Base-by-base conservation (phyloP, 2,888 invertebrate genomes). In the Limnephilus lunatus region DNA sequence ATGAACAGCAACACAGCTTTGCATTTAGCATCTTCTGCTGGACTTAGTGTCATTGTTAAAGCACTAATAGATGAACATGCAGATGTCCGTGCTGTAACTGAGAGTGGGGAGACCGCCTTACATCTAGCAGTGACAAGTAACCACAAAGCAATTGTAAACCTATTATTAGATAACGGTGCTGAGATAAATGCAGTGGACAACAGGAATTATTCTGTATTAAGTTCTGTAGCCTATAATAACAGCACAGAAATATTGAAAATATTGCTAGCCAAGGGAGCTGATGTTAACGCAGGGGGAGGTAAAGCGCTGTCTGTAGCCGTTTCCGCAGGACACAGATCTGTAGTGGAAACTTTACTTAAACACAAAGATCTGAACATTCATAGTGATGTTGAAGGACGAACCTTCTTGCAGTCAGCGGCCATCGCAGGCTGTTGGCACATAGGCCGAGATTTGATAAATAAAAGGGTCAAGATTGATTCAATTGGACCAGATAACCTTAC, bases 71-170 rank as follows among this genome's bases (percentile, higher is more conserved):
- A 44, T 12, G 44, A n/a, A 35, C 19, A 14, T 9, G 39, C 44
- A n/a, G 44, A 39, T 44, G 39, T 85, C n/a, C 39, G 7, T 87
- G 87, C 87, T 53, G 35, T 30, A 31, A 31, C 14, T n/a, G 15
- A 4, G 1, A 4, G 2, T 2, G 87, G 87, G 4, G 48, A 30
- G 31, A 9, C 87, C 15, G 53, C 68, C 30, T 87, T 87, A 32
- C 53, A 68, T 80, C 19, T 88, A 31, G 88, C 88, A 32, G 80
- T 35, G 25, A 12, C 19, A 88, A n/a, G 14, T 25, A 88, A 88
- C 35, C 31, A 80, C 80, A 68, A 32, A 14, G 35, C 31, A 35
- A 44, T 88, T 19, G 80, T 80, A 5, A 30, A 7, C 35, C 32
- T 88, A 12, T 88, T 30, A 87, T 25, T n/a, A n/a, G n/a, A n/a